Evolutionary conservation across 2,797 vertebrate genomes (phyloP).

Genomic region (Danio choprae): DNA sequence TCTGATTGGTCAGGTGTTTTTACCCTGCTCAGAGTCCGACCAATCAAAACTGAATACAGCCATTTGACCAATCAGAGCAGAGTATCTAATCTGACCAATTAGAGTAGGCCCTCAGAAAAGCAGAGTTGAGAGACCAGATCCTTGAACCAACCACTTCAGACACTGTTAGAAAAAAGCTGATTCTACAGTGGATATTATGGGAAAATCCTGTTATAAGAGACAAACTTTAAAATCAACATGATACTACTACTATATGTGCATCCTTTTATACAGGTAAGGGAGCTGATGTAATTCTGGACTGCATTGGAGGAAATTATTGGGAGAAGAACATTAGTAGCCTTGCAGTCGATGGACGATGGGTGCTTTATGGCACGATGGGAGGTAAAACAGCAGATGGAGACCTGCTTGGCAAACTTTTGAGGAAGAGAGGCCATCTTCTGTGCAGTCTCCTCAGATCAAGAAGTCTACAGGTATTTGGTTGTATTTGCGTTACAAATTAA

Average conservation of each 20-base stretch:
- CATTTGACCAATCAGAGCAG: too few relatives aligned
- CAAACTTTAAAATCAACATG: too few relatives aligned
- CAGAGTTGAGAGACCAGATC: too few relatives aligned
- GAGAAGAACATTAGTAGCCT: conserved; percentile 84
- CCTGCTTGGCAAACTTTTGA: conserved; percentile 81
- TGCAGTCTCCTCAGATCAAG: conserved; percentile 81
- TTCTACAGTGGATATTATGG: too few relatives aligned
- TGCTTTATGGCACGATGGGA: conserved; percentile 85
- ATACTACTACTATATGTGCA: neutral
- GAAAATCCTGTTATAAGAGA: too few relatives aligned
- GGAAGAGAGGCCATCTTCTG: conserved; percentile 83
- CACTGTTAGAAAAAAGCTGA: too few relatives aligned
- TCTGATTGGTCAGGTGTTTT: too few relatives aligned
- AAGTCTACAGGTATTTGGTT: conserved; percentile 71
- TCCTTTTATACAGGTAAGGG: conserved; percentile 76
- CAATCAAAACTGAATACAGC: too few relatives aligned
- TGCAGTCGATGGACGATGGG: conserved; percentile 83
- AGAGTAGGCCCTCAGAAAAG: too few relatives aligned
- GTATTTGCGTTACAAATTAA: neutral
- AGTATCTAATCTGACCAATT: too few relatives aligned
- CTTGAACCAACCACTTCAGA: too few relatives aligned
- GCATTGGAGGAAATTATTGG: conserved; percentile 82
- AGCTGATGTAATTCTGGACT: conserved; percentile 86
- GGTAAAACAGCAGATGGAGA: conserved; percentile 79
- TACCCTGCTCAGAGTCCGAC: too few relatives aligned